These are phyloP conservation scores for Malurus leucopterus DNA, from an alignment of 2,797 vertebrate genomes.

Conservation along the genomic window DNA sequence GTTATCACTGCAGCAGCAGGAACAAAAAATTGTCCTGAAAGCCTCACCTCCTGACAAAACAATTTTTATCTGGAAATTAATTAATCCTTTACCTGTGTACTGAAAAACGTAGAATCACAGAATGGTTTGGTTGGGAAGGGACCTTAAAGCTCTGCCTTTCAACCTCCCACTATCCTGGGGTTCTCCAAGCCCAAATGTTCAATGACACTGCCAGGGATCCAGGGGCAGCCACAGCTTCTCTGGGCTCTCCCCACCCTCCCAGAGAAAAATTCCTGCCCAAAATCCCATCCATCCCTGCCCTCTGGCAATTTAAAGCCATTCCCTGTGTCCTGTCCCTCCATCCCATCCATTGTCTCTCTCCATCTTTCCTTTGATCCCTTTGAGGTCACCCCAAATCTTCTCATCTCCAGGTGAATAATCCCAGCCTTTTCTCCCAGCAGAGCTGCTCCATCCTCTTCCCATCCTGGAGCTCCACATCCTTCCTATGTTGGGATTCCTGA, in stretches of 20 bases:
- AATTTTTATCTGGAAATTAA: neutral
- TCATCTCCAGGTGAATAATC: neutral
- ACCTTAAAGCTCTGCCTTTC: rapidly evolving
- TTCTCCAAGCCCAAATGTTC: neutral
- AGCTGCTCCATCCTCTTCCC: neutral
- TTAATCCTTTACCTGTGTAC: neutral
- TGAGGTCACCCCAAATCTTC: neutral
- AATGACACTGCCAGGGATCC: neutral
- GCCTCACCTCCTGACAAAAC: neutral
- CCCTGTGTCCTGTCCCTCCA: neutral
- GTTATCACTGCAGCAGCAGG: neutral
- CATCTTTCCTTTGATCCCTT: neutral
- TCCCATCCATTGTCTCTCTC: neutral
- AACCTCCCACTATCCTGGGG: neutral
- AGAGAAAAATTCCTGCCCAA: neutral
- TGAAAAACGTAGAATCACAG: neutral
- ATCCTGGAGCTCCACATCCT: neutral
- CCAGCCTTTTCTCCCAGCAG: neutral
- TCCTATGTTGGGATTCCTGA: neutral
- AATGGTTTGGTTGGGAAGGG: neutral
- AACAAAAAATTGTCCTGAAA: neutral
- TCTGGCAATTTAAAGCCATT: neutral
- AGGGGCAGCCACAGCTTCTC: neutral
- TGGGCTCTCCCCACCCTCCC: neutral
- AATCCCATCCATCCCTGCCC: no score